Evolutionary conservation across 2,888 invertebrate species (phyloP).

Genomic region (Coelopa pilipes): DNA sequence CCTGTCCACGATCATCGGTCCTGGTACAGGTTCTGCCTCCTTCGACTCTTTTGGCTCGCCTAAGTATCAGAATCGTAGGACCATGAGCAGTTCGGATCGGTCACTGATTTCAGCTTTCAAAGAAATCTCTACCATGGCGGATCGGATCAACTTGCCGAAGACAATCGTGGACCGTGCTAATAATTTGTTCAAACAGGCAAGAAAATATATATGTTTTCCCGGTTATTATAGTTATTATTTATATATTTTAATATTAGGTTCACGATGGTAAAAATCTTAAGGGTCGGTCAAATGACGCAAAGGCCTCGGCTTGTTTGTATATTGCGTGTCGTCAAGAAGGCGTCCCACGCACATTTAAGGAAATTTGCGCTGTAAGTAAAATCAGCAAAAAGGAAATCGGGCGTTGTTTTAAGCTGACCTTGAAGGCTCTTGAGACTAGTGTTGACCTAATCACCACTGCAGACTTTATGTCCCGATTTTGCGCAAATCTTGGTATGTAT

Average conservation of each 20-base stretch:
- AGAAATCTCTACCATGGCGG: slow-evolving; percentile 98
- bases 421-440: slow-evolving; percentile 95
- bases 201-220: neutral
- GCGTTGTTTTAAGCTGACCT: slow-evolving; percentile 94
- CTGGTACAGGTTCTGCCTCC: slow-evolving; percentile 80
- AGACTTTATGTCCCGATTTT: slow-evolving; percentile 99
- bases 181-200: slow-evolving; percentile 93
- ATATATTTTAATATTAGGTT: slow-evolving; percentile 67
- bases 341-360: slow-evolving; percentile 98
- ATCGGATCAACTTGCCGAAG: slow-evolving; percentile 95
- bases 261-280: slow-evolving; percentile 96
- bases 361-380: slow-evolving; percentile 98
- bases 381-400: slow-evolving; percentile 99
- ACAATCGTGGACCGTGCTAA: slow-evolving; percentile 98
- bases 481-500: slow-evolving; percentile 83
- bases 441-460: slow-evolving; percentile 98
- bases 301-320: slow-evolving; percentile 98
- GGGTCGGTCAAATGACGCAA: slow-evolving; percentile 96
- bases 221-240: neutral
- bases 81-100: slow-evolving; percentile 94
- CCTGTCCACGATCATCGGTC: slow-evolving; percentile 94
- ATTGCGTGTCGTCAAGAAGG: slow-evolving; percentile 99
- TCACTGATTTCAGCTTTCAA: slow-evolving; percentile 95
- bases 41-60: slow-evolving; percentile 87
- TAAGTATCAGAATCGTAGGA: slow-evolving; percentile 79